Evolutionary conservation across 1,140 invertebrate species (phyloP).

Genomic region (Ylistrum balloti): DNA sequence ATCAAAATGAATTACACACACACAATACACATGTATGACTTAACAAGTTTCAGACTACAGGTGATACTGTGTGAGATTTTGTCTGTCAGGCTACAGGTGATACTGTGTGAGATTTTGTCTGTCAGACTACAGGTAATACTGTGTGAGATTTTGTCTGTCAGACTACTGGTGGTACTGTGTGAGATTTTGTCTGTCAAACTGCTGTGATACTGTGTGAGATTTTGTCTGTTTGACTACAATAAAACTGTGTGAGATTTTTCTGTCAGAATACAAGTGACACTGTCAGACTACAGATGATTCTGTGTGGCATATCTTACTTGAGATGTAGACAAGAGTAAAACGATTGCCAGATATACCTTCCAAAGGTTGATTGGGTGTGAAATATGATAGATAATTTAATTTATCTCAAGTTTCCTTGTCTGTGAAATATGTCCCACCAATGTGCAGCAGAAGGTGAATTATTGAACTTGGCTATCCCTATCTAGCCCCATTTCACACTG

Average conservation of each 20-base stretch:
- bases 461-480: background rate
- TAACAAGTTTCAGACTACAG: no score
- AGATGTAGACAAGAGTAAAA: no score
- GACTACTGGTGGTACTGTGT: background rate
- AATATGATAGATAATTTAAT: constrained; percentile 30
- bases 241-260: no score
- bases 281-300: background rate
- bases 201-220: background rate
- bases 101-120: no score
- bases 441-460: background rate
- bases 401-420: background rate
- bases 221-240: no score
- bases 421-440: constrained; percentile 26
- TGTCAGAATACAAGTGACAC: no score
- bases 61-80: no score
- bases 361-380: background rate
- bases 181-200: background rate
- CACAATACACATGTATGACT: no score
- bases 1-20: no score
- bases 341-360: background rate
- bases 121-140: no score
- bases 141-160: no score
- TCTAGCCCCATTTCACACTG: background rate
- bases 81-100: no score
- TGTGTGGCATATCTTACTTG: background rate